phyloP scores from a whole-genome alignment of 2,888 invertebrate species.

The Hirtodrosophila histrioides region DNA sequence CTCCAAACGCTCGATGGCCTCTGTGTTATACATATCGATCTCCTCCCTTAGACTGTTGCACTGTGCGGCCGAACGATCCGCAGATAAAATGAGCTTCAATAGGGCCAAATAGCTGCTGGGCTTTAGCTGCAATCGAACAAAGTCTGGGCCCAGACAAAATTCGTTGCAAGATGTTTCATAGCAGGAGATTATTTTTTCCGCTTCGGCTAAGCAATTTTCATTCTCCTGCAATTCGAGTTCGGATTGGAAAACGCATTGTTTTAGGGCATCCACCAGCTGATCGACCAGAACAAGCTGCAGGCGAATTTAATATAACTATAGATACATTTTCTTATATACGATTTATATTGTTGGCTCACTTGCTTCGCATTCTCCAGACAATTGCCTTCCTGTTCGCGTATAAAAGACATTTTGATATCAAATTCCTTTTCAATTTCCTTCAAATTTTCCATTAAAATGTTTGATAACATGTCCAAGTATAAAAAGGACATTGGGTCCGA shows the following conservation, averaged over 20 bases:
- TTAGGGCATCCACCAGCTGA: slow-evolving; percentile 37
- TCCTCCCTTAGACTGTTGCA: slow-evolving; percentile 36
- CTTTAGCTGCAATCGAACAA: slow-evolving; percentile 1
- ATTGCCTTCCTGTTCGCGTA: slow-evolving; percentile 43
- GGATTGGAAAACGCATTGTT: slow-evolving; percentile 15
- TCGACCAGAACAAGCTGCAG: slow-evolving; percentile 33
- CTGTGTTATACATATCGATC: slow-evolving; percentile 31
- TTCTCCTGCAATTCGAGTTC: slow-evolving; percentile 54
- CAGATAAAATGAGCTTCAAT: slow-evolving; percentile 40
- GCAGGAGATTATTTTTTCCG: slow-evolving; percentile 21
- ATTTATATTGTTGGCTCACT: slow-evolving; percentile 20
- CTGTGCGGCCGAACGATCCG: slow-evolving; percentile 35
- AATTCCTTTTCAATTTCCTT: slow-evolving; percentile 56
- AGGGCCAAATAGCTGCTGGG: slow-evolving; percentile 29
- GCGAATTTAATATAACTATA: not conserved
- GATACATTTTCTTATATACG: too few relatives aligned
- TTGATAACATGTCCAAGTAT: slow-evolving; percentile 53
- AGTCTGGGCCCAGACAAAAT: not conserved
- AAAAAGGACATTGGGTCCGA: slow-evolving; percentile 53
- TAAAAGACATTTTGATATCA: slow-evolving; percentile 42
- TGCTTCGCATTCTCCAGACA: slow-evolving; percentile 36
- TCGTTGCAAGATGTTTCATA: slow-evolving; percentile 14
- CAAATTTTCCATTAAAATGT: slow-evolving; percentile 48
- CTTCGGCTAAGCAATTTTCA: slow-evolving; percentile 21
- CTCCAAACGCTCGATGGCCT: not conserved